phyloP scores from a whole-genome alignment of 2,797 vertebrate genomes.

The Hemibagrus guttatus region DNA sequence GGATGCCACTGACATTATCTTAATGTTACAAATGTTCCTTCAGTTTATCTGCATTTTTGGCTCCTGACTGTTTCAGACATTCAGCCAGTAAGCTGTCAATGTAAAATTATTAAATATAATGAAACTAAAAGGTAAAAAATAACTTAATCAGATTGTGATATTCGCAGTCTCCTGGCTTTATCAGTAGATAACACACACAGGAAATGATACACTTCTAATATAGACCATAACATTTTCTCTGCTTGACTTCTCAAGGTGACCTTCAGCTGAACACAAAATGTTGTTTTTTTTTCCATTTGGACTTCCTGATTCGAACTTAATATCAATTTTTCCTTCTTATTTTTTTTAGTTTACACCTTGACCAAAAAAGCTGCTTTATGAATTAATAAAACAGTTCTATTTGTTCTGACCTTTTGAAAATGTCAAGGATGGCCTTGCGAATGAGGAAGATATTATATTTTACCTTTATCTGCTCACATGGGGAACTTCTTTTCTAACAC shows the following conservation, averaged over 20 bases:
- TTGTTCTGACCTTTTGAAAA: slow-evolving; percentile 21
- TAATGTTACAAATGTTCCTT: not conserved
- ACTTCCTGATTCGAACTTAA: not conserved
- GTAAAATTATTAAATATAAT: slow-evolving; percentile 29
- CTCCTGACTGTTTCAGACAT: not conserved
- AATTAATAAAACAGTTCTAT: slow-evolving; percentile 21
- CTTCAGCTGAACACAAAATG: not conserved
- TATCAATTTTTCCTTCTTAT: not conserved
- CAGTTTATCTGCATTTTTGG: not conserved
- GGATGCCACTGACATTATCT: no score
- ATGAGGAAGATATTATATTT: slow-evolving; percentile 1
- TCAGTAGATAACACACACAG: slow-evolving; percentile 25
- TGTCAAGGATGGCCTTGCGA: not conserved
- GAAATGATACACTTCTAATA: not conserved
- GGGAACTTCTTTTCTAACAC: not conserved
- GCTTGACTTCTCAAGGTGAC: slow-evolving; percentile 11
- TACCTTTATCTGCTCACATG: slow-evolving; percentile 9
- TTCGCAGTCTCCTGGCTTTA: slow-evolving; percentile 16
- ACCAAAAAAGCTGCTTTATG: slow-evolving; percentile 10
- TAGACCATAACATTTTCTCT: not conserved
- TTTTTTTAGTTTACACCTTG: slow-evolving; percentile 8
- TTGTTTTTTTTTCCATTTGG: not conserved
- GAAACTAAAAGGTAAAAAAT: slow-evolving; percentile 32
- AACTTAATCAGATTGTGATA: slow-evolving; percentile 24
- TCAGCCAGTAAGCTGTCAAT: not conserved